A percentile compares a stretch with the other conserved stretches of the same genome.
Evolutionary conservation across 1,140 invertebrate species (phyloP).

Genomic region (Aradophagus sp.): DNA sequence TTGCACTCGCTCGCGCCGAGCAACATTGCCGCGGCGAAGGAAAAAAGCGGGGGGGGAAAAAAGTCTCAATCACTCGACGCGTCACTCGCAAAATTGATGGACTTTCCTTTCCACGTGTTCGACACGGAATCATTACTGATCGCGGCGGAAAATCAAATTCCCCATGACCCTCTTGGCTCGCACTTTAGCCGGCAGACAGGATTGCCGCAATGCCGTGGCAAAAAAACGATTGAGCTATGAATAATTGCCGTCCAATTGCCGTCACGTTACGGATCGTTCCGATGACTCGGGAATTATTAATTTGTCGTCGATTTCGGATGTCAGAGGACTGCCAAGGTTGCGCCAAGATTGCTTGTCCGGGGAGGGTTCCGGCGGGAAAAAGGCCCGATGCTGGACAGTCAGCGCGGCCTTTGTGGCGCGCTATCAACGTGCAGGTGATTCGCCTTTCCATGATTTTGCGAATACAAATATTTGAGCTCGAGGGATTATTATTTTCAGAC

Average conservation of each 20-base stretch:
- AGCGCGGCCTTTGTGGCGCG: too few relatives aligned
- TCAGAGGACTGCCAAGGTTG: constrained; percentile 13
- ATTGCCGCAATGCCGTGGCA: constrained; percentile 30
- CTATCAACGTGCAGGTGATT: too few relatives aligned
- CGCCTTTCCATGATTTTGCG: too few relatives aligned
- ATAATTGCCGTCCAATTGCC: constrained; percentile 58
- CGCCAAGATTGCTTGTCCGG: too few relatives aligned
- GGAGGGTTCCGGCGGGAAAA: too few relatives aligned
- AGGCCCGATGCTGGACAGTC: too few relatives aligned
- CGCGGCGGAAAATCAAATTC: constrained; percentile 54
- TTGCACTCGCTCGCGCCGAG: too few relatives aligned
- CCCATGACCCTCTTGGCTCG: constrained; percentile 47
- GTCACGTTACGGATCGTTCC: constrained; percentile 42
- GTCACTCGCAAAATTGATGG: constrained; percentile 51
- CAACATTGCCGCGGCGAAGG: too few relatives aligned
- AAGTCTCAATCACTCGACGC: constrained; percentile 37
- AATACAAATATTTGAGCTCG: too few relatives aligned
- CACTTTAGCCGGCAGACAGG: constrained; percentile 41
- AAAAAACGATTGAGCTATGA: constrained; percentile 56
- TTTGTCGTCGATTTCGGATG: constrained; percentile 67
- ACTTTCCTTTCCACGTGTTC: constrained; percentile 42
- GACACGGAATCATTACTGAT: constrained; percentile 57
- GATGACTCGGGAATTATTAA: too few relatives aligned
- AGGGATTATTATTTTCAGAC: too few relatives aligned
- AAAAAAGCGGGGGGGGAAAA: too few relatives aligned